These are phyloP conservation scores for Drosophila ercepeae DNA, from an alignment of 1,140 invertebrate species.

Conservation along the genomic window DNA sequence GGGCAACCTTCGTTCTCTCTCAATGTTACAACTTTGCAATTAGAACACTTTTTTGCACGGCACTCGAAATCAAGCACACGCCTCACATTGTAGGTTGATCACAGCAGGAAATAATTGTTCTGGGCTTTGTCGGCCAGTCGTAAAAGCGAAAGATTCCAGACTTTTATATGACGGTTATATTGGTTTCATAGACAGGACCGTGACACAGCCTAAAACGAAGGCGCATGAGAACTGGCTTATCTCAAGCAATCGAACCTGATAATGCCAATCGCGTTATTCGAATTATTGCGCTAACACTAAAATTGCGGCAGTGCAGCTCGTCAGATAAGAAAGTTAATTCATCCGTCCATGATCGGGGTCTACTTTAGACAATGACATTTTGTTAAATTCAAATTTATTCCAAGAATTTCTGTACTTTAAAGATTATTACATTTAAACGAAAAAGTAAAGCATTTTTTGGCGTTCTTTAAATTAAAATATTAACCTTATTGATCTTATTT, in stretches of 20 bases:
- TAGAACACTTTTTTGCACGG: constrained; percentile 36
- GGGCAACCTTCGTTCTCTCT: constrained; percentile 35
- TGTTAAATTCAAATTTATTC: background rate
- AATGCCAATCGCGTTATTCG: constrained; percentile 46
- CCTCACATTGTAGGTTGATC: constrained; percentile 14
- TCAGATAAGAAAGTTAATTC: constrained; percentile 9
- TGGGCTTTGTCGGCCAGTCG: constrained; percentile 25
- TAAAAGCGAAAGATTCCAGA: constrained; percentile 36
- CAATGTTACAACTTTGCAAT: constrained; percentile 66
- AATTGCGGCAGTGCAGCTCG: constrained; percentile 29
- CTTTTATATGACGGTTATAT: constrained; percentile 27
- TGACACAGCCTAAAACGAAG: constrained; percentile 42
- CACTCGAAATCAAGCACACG: constrained; percentile 4
- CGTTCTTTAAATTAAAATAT: too few relatives aligned
- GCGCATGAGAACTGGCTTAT: constrained; percentile 57
- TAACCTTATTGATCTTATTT: background rate
- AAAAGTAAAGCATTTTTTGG: too few relatives aligned
- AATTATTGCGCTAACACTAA: constrained; percentile 39
- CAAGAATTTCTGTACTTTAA: too few relatives aligned
- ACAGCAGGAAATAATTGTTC: constrained; percentile 22
- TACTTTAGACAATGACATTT: too few relatives aligned
- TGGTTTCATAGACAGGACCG: constrained; percentile 35
- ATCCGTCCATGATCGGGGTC: too few relatives aligned
- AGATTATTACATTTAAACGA: too few relatives aligned
- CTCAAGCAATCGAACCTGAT: constrained; percentile 41